Evolutionary conservation across 2,797 vertebrate genomes (phyloP).

Genomic region (Mus spretus): DNA sequence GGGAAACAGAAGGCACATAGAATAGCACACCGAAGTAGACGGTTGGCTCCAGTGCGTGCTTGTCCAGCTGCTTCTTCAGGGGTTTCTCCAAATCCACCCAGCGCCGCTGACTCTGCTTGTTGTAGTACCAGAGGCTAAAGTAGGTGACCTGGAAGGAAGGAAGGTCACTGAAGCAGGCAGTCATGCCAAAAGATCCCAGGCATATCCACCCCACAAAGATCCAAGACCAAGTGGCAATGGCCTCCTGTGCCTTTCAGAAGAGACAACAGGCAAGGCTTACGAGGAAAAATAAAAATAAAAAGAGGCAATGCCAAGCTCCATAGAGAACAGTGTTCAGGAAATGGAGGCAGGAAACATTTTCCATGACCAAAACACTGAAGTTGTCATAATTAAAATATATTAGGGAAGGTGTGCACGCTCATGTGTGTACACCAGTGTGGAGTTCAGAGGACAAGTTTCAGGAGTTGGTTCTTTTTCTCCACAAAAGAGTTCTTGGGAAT

Average conservation of each 20-base stretch:
- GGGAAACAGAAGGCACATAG: constrained; percentile 95
- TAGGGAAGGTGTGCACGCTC: not conserved
- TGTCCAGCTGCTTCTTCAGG: constrained; percentile 99
- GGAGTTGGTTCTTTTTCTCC: not conserved
- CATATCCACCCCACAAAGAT: not conserved
- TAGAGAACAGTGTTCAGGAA: not conserved
- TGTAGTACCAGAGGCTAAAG: constrained; percentile 99
- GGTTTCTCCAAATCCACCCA: constrained; percentile 99
- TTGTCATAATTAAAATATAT: not conserved
- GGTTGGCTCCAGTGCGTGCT: constrained; percentile 96
- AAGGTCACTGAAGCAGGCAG: constrained; percentile 43
- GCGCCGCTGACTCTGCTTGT: constrained; percentile 98
- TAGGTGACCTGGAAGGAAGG: constrained; percentile 93
- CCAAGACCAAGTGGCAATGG: not conserved
- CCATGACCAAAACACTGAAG: not conserved
- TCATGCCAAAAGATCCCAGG: fast-evolving
- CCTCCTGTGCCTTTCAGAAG: not conserved
- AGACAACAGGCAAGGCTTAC: not conserved
- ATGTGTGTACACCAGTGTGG: not conserved
- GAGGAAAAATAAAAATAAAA: too few species aligned
- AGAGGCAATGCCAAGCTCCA: not conserved
- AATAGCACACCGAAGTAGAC: constrained; percentile 99
- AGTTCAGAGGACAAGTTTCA: not conserved
- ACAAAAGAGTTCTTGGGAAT: not conserved
- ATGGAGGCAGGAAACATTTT: not conserved